Evolutionary conservation across 2,113 vertebrate genomes (phyloP).

Genomic region (Lycocorax pyrrhopterus): DNA sequence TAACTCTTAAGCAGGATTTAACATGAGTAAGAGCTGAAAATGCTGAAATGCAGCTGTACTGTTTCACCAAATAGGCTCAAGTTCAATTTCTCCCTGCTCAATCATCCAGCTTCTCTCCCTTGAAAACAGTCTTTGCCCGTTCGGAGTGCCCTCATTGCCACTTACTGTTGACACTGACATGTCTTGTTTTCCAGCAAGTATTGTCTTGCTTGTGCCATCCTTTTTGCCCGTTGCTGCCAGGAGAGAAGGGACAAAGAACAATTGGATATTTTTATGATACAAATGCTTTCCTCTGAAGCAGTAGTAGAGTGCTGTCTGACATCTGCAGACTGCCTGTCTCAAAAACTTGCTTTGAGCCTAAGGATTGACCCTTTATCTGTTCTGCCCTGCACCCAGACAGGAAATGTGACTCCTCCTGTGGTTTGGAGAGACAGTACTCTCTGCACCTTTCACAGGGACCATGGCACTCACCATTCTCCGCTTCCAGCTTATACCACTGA

Average conservation of each 20-base stretch:
- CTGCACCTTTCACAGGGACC: neutral
- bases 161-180: constrained; percentile 73
- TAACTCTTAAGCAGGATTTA: neutral
- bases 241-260: constrained; percentile 2
- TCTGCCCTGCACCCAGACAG: neutral
- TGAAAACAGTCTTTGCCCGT: neutral
- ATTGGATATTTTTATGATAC: neutral
- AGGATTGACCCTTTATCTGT: neutral
- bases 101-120: neutral
- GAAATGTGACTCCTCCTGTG: neutral
- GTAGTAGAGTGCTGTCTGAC: neutral
- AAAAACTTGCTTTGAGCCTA: neutral
- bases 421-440: neutral
- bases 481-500: neutral
- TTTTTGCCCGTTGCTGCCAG: constrained; percentile 60
- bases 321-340: neutral
- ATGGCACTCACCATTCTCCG: constrained; percentile 63
- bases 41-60: neutral
- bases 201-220: constrained; percentile 65
- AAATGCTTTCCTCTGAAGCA: neutral
- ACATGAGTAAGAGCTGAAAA: neutral
- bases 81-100: rapidly evolving
- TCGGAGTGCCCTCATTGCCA: neutral
- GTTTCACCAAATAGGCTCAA: neutral
- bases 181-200: constrained; percentile 74